A percentile compares a stretch with the other conserved stretches of the same genome.
phyloP scores from a whole-genome alignment of 1,140 invertebrate species.

The Tetramorium parvispinum region DNA sequence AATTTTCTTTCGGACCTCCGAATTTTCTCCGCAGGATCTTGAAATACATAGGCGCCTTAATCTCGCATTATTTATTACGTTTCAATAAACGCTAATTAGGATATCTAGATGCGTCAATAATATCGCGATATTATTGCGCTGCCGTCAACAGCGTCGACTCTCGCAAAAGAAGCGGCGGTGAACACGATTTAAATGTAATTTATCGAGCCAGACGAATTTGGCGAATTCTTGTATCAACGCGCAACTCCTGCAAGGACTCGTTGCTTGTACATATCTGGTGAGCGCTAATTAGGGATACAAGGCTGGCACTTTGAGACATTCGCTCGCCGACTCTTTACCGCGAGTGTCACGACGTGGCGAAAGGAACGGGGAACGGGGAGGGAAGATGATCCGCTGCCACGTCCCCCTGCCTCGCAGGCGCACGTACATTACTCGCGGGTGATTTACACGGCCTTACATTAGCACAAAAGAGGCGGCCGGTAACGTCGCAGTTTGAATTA shows the following conservation, averaged over 20 bases:
- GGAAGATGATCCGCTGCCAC: constrained; percentile 3
- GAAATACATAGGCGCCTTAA: background rate
- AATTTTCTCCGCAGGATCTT: background rate
- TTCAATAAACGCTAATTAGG: constrained; percentile 14
- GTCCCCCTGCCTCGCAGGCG: background rate
- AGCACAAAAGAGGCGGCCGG: constrained; percentile 28
- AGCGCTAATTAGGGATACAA: constrained; percentile 48
- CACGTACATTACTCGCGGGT: constrained; percentile 12
- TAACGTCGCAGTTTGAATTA: constrained; percentile 42
- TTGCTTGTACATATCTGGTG: constrained; percentile 27
- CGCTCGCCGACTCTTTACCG: background rate
- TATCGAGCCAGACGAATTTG: background rate
- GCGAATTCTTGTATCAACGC: background rate
- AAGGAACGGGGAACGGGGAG: background rate
- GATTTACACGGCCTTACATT: constrained; percentile 19
- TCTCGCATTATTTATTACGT: constrained; percentile 24
- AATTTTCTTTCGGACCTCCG: background rate
- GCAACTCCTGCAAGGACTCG: background rate
- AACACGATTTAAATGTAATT: background rate
- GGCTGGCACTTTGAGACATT: constrained; percentile 2
- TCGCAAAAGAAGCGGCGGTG: background rate
- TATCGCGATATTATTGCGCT: background rate
- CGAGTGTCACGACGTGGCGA: background rate
- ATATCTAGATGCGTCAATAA: background rate
- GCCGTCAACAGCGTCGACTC: background rate